Evolutionary conservation across 2,888 invertebrate genomes (phyloP), one percentile per base, ranked within the genome.

Genomic region (Sarcophaga rosellei): DNA sequence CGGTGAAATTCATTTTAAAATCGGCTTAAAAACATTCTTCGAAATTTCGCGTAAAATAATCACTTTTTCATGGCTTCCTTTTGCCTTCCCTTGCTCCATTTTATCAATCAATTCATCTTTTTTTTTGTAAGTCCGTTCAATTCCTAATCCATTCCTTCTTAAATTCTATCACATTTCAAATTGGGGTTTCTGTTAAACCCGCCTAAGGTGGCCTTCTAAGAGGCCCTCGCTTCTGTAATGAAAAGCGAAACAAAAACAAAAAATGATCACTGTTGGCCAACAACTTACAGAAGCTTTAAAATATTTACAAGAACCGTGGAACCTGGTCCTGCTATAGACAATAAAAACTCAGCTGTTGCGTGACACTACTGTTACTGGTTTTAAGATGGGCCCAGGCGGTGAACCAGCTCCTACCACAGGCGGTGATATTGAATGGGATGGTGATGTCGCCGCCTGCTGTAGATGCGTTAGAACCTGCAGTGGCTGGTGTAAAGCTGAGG

Each of bases 361-460:
- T 85, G 94, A 94, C 47, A 95, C 94, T 88, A 94, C 92, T 77
- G 94, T 92, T 86, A 94, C 94, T 2, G 95, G 95, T 89, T 95
- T 93, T 87, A 91, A 91, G 72, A 93, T 94, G 88, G 95, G 94
- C 68, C 90, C 91, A 62, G 90, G 90, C 61, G 90, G 87, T 62
- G 88, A 79, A 57, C 76, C 74, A 81, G 89, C 25, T 73, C 84
- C 77, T 4, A 91, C 90, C 1, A 79, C 88, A 70, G 88, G 76
- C 85, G 88, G 88, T 53, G 89, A 88, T 86, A 80, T 77, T 25
- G 86, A 86, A 68, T 87, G 87, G 10, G 73, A 80, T 17, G 87
- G 89, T 84, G 75, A 90, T 90, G 90, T 72, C 1, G 88, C 90
- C n/a, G 90, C 88, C 81, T 91, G 92, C n/a, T 90, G 89, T 17